Evolutionary conservation across 2,113 vertebrate species (phyloP).

Genomic region (Gasterosteus aculeatus): DNA sequence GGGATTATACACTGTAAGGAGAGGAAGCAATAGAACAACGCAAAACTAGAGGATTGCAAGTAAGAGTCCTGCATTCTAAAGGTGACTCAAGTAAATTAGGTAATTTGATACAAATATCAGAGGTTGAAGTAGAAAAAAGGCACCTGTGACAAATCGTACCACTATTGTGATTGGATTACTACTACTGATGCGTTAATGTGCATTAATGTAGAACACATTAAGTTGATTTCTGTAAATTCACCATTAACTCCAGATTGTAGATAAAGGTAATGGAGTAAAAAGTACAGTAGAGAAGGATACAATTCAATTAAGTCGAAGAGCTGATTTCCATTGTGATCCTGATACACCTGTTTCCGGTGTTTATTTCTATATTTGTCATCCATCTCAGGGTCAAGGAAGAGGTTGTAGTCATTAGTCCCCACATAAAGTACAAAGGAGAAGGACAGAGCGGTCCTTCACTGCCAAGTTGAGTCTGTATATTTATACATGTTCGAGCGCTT

Average conservation of each 20-base stretch:
- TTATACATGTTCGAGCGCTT: not conserved
- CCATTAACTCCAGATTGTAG: not conserved
- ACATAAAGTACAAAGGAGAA: not conserved
- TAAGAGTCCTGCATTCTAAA: not conserved
- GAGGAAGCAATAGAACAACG: not conserved
- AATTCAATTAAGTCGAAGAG: not conserved
- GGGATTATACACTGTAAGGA: not conserved
- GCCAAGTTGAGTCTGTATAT: not conserved
- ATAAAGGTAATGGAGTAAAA: not conserved
- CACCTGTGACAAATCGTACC: not conserved
- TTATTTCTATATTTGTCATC: not conserved
- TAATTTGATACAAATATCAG: not conserved
- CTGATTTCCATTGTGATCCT: not conserved
- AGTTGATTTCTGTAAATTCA: not conserved
- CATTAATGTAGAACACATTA: not conserved
- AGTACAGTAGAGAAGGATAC: not conserved
- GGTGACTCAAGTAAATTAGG: not conserved
- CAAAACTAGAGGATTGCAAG: not conserved
- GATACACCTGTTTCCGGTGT: not conserved
- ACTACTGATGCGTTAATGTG: not conserved
- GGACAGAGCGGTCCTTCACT: not conserved
- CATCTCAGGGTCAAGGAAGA: not conserved
- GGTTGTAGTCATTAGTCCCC: not conserved
- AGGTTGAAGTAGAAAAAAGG: not conserved
- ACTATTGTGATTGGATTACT: not conserved